phyloP scores from a whole-genome alignment of 2,797 vertebrate genomes.

The Brotula barbata region DNA sequence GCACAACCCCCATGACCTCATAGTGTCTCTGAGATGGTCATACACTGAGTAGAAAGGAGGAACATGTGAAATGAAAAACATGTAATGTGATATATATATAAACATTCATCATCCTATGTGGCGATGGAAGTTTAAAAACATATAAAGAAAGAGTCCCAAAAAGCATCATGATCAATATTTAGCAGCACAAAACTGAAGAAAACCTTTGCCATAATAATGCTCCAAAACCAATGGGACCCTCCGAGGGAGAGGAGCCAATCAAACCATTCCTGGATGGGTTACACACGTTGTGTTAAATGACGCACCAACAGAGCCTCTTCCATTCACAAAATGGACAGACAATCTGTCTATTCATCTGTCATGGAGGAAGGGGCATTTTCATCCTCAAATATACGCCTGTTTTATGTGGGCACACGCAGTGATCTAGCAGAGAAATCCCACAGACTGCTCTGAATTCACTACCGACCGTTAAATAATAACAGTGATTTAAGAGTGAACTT shows the following conservation, averaged over 20 bases:
- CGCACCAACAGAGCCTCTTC: constrained; percentile 39
- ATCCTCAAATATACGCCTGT: constrained; percentile 13
- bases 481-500: constrained; percentile 32
- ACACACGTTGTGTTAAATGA: constrained; percentile 39
- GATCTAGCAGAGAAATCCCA: constrained; percentile 10
- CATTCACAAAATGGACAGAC: constrained; percentile 41
- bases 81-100: too few relatives aligned
- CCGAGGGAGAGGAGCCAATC: background rate
- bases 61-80: too few relatives aligned
- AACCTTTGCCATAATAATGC: constrained; percentile 16
- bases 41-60: too few relatives aligned
- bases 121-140: too few relatives aligned
- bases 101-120: too few relatives aligned
- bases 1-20: background rate
- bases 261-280: constrained; percentile 14
- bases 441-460: constrained; percentile 10
- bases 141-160: too few relatives aligned
- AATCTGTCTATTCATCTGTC: constrained; percentile 59
- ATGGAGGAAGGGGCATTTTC: constrained; percentile 14
- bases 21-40: constrained; percentile 1
- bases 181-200: background rate
- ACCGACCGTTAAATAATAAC: background rate
- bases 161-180: too few relatives aligned
- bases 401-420: constrained; percentile 20
- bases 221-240: constrained; percentile 14